phyloP scores from a whole-genome alignment of 2,797 vertebrate genomes.

The Helostoma temminkii region DNA sequence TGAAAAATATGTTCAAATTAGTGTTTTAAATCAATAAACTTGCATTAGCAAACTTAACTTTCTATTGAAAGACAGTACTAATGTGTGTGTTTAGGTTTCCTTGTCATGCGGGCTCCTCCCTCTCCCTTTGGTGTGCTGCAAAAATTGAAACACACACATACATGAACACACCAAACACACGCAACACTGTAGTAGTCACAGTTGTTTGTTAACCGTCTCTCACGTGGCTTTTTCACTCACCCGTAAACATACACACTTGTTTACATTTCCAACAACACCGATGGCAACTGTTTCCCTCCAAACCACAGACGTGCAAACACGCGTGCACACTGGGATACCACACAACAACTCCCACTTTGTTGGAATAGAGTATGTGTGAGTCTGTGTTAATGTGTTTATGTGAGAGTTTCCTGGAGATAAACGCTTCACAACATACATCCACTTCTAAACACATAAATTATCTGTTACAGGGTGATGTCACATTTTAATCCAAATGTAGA shows the following conservation, averaged over 20 bases:
- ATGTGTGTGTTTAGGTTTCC: conserved; percentile 55
- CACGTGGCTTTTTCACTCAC: conserved; percentile 75
- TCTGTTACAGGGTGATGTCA: background rate
- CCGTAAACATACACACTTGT: conserved; percentile 77
- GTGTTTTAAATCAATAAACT: too few species aligned
- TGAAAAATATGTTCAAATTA: too few species aligned
- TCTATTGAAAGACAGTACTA: too few species aligned
- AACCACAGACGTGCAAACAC: conserved; percentile 52
- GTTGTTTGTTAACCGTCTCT: conserved; percentile 67
- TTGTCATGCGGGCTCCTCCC: conserved; percentile 36
- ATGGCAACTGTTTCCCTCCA: conserved; percentile 58
- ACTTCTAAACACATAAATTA: background rate
- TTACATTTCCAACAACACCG: conserved; percentile 78
- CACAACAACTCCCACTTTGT: conserved; percentile 52
- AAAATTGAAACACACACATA: conserved; percentile 38
- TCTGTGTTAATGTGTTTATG: conserved; percentile 49
- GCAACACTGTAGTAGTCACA: conserved; percentile 68
- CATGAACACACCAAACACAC: conserved; percentile 28
- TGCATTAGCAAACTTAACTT: too few species aligned
- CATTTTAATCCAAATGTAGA: too few species aligned
- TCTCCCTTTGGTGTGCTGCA: conserved; percentile 50
- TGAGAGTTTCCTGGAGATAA: conserved; percentile 39
- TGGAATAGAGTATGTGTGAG: conserved; percentile 31
- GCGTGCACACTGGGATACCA: conserved; percentile 36
- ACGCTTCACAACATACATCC: conserved; percentile 18